phyloP scores from a whole-genome alignment of 2,113 vertebrate species.

The Psilopsiagon aurifrons region DNA sequence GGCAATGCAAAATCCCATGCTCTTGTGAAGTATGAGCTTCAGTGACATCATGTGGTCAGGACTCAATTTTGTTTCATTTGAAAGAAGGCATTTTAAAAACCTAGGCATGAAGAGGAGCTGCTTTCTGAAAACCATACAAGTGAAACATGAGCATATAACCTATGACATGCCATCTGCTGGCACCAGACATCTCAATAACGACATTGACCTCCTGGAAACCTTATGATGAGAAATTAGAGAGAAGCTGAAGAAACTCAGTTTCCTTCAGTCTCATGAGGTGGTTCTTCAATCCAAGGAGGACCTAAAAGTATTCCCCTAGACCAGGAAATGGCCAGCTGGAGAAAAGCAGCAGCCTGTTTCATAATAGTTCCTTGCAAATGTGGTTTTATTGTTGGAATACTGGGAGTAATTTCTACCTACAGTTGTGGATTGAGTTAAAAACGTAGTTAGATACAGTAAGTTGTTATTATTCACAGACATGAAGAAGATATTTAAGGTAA shows the following conservation, averaged over 20 bases:
- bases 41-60: conserved; percentile 71
- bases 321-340: not conserved
- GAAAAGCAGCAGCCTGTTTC: not conserved
- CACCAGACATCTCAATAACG: not conserved
- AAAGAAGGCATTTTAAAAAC: not conserved
- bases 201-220: not conserved
- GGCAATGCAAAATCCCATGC: conserved; percentile 27
- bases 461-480: conserved; percentile 23
- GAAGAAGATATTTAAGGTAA: conserved; percentile 28
- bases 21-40: conserved; percentile 59
- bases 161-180: not conserved
- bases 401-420: not conserved
- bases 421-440: not conserved
- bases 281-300: not conserved
- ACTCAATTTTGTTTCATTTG: conserved; percentile 22
- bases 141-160: not conserved
- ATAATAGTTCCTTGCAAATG: not conserved
- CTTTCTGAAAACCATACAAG: not conserved
- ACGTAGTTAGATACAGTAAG: not conserved
- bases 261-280: not conserved
- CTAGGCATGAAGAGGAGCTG: not conserved
- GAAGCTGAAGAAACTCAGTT: not conserved
- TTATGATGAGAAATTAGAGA: not conserved
- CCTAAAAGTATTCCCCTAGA: not conserved
- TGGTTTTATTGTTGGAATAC: not conserved